Conservation (phyloP, 2,888 invertebrate genomes). For the Papilio demoleus region DNA sequence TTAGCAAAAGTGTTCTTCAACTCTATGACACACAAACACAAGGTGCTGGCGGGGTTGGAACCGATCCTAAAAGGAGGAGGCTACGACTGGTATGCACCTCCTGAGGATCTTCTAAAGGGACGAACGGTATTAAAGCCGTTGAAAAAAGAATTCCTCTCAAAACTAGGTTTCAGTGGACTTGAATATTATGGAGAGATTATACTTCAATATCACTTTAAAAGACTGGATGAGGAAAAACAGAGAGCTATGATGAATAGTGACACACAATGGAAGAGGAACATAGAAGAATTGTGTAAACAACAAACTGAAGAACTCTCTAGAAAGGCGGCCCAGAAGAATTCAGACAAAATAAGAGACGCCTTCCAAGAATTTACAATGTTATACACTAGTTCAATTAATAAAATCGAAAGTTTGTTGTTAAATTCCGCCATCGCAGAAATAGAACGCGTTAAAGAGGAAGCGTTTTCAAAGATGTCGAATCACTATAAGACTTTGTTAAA, state of each 20-base stretch:
- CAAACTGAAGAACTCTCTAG: conserved; percentile 55
- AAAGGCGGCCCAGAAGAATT: conserved; percentile 56
- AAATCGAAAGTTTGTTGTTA: conserved; percentile 63
- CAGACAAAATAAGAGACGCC: conserved; percentile 57
- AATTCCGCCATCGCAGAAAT: conserved; percentile 63
- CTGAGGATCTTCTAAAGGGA: conserved; percentile 63
- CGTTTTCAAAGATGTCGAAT: conserved; percentile 58
- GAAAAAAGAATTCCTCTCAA: conserved; percentile 56
- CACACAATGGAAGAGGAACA: conserved; percentile 58
- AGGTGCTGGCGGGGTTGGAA: conserved; percentile 69
- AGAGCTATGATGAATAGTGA: conserved; percentile 58
- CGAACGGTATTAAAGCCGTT: conserved; percentile 65
- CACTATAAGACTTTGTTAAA: conserved; percentile 57
- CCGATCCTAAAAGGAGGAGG: conserved; percentile 73
- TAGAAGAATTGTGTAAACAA: conserved; percentile 50
- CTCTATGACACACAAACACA: conserved; percentile 66
- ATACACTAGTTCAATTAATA: conserved; percentile 60
- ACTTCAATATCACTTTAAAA: conserved; percentile 53
- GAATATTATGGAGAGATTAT: conserved; percentile 56
- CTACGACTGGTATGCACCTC: conserved; percentile 68
- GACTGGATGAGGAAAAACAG: conserved; percentile 56
- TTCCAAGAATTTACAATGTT: conserved; percentile 61
- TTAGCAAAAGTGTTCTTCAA: conserved; percentile 73
- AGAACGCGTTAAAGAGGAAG: conserved; percentile 52
- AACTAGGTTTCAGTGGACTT: conserved; percentile 64